Base-by-base conservation (phyloP, 2,888 invertebrate genomes). In the Sepioteuthis lessoniana region DNA sequence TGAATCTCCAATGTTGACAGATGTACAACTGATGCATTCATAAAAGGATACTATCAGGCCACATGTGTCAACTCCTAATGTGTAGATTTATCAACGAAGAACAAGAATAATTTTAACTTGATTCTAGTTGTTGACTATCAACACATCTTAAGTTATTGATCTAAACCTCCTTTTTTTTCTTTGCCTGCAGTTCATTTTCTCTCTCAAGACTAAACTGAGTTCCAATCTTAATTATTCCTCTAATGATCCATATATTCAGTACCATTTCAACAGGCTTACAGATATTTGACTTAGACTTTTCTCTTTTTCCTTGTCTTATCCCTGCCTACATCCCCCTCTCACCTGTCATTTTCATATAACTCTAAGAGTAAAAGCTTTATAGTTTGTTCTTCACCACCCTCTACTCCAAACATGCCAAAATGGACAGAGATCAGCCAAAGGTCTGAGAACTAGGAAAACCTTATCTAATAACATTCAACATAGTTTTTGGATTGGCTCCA, bases 391-490 rank as follows among this genome's bases (percentile, higher is more conserved):
- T 35, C 10, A 76, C n/a, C n/a, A n/a, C n/a, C n/a, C 76, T 0
- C 31, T 5, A 4, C 10, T 5, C n/a, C 16, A n/a, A 13, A 3
- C 76, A 16, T 21, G 21, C 55, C 21, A 55, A 55, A 25, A 5
- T 76, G n/a, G 76, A 76, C n/a, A 76, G 76, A 76, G 76, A 76
- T 76, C 76, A 76, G 76, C 76, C 76, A 76, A n/a, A 16, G 76
- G 76, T n/a, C 76, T n/a, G n/a, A 35, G n/a, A 76, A 76, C n/a
- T n/a, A n/a, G 13, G 25, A n/a, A 76, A n/a, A n/a, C 76, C 76
- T 76, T 76, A 76, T 76, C 76, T 76, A 76, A 76, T 76, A n/a
- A n/a, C n/a, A 76, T 76, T 76, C 76, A 76, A 76, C 76, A 76
- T n/a, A 76, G n/a, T 76, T 76, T 76, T 76, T 76, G 76, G n/a